Percentiles rank a stretch among this genome's conserved stretches.
These are phyloP conservation scores for Xenopus borealis DNA, from an alignment of 2,113 vertebrate genomes.

Conservation along the genomic window DNA sequence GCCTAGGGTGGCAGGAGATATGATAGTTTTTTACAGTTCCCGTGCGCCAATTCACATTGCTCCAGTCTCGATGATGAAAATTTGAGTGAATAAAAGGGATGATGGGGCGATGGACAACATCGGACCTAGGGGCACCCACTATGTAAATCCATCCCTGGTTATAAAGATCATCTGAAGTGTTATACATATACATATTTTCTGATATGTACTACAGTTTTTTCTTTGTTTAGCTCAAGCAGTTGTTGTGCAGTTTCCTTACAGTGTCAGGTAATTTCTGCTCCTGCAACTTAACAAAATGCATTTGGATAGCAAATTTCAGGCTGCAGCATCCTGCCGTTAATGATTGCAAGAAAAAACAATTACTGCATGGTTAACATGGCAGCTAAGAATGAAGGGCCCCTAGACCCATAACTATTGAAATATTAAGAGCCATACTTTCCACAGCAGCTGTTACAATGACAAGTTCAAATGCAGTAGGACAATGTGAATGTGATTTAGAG, in stretches of 20 bases:
- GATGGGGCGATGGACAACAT: too few species aligned
- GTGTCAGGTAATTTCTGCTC: slow-evolving; percentile 24
- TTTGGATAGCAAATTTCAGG: slow-evolving; percentile 22
- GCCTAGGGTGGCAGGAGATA: too few species aligned
- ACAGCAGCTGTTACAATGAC: slow-evolving; percentile 47
- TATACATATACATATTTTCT: too few species aligned
- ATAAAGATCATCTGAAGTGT: too few species aligned
- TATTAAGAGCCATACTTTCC: slow-evolving; percentile 47
- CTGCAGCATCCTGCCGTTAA: slow-evolving; percentile 29
- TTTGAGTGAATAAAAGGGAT: too few species aligned
- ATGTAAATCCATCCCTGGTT: too few species aligned
- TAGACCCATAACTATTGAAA: slow-evolving; percentile 42
- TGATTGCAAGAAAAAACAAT: slow-evolving; percentile 36
- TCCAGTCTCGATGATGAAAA: too few species aligned
- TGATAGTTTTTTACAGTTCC: too few species aligned
- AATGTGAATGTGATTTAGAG: slow-evolving; percentile 60
- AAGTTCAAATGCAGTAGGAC: slow-evolving; percentile 52
- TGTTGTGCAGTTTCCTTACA: neutral
- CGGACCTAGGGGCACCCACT: too few species aligned
- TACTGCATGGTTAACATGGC: slow-evolving; percentile 42
- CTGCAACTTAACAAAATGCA: slow-evolving; percentile 34
- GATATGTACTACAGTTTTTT: slow-evolving; percentile 6
- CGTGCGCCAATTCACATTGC: too few species aligned
- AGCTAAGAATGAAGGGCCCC: slow-evolving; percentile 29
- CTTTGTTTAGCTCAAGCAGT: slow-evolving; percentile 28